A percentile compares a stretch with the other conserved stretches of the same genome.
These are phyloP conservation scores for Manis pentadactyla DNA, from an alignment of 2,797 vertebrate genomes.

Conservation along the genomic window DNA sequence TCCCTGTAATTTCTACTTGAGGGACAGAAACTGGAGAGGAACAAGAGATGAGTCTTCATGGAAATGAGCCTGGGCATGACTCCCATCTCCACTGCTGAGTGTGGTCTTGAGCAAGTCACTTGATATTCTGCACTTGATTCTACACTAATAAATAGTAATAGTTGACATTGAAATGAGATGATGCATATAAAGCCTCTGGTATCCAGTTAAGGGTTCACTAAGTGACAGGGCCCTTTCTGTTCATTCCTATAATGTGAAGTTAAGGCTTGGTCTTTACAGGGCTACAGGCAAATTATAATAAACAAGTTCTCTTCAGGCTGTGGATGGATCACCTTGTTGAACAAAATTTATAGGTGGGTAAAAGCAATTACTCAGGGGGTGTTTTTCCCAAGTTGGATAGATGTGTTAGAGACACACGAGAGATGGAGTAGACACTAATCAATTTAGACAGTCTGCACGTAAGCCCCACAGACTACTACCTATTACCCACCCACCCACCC, in stretches of 20 bases:
- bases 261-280: not conserved
- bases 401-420: not conserved
- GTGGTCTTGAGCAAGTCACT: not conserved
- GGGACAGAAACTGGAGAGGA: not conserved
- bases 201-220: not conserved
- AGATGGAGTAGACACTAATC: not conserved
- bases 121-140: not conserved
- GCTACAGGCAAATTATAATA: not conserved
- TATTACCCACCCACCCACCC: not conserved
- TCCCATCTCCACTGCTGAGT: not conserved
- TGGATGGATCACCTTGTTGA: not conserved
- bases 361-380: not conserved
- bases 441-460: not conserved
- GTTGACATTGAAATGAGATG: not conserved
- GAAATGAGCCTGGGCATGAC: not conserved
- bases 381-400: not conserved
- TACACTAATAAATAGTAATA: not conserved
- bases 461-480: not conserved
- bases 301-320: not conserved
- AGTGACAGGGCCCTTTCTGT: not conserved
- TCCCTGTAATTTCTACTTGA: not conserved
- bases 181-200: not conserved
- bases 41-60: not conserved
- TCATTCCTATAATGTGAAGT: not conserved
- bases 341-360: constrained; percentile 19